phyloP scores from a whole-genome alignment of 2,888 invertebrate genomes.

The Calliopum simillimum region DNA sequence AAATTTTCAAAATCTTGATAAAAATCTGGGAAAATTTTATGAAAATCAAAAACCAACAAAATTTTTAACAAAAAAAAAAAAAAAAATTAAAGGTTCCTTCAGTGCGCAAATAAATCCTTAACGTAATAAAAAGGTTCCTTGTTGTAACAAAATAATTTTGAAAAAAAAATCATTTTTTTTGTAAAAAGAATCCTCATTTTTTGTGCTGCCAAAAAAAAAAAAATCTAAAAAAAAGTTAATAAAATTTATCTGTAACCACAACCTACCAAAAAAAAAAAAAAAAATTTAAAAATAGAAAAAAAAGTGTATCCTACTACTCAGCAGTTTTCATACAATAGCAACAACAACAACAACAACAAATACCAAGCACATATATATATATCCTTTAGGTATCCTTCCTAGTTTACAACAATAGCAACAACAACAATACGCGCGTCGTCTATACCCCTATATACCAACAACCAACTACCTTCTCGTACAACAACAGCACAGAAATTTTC shows the following conservation, averaged over 20 bases:
- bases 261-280: not conserved
- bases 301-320: not conserved
- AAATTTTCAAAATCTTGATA: not conserved
- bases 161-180: too few relatives aligned
- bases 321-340: not conserved
- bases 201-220: too few relatives aligned
- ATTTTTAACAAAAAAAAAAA: not conserved
- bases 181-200: too few relatives aligned
- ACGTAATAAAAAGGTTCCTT: too few relatives aligned
- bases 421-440: conserved; percentile 1
- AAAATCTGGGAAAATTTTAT: not conserved
- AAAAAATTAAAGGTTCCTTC: not conserved
- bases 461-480: not conserved
- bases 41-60: not conserved
- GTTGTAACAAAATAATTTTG: too few relatives aligned
- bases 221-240: not conserved
- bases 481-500: not conserved
- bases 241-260: not conserved
- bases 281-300: not conserved
- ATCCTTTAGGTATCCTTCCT: conserved; percentile 21
- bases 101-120: not conserved
- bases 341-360: not conserved
- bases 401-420: conserved; percentile 10
- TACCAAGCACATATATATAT: not conserved
- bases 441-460: too few relatives aligned